Evolutionary conservation across 1,140 invertebrate species (phyloP).

Genomic region (Dreissena rostriformis): DNA sequence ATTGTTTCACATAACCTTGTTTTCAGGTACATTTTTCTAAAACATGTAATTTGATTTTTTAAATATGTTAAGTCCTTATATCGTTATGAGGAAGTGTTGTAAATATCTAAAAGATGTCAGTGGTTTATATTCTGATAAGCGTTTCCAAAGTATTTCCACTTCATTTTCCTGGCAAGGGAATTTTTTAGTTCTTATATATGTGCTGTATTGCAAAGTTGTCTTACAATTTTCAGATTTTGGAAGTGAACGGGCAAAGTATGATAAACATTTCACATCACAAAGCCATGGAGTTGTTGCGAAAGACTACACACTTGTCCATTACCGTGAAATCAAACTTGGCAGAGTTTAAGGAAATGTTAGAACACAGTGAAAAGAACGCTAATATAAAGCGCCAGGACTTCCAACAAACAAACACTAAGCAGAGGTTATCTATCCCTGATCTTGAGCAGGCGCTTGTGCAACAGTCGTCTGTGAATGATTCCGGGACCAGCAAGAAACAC

Average conservation of each 20-base stretch:
- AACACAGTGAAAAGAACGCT: constrained; percentile 77
- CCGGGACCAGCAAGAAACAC: constrained; percentile 14
- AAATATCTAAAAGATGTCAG: background rate
- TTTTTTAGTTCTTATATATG: background rate
- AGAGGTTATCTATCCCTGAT: constrained; percentile 79
- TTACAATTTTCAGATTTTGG: constrained; percentile 84
- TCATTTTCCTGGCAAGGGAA: background rate
- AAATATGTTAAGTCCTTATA: too few relatives aligned
- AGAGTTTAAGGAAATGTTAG: constrained; percentile 92
- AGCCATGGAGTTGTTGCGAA: constrained; percentile 95
- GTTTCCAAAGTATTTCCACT: constrained; percentile 1
- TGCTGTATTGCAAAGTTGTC: background rate
- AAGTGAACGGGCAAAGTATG: constrained; percentile 98
- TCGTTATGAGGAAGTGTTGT: too few relatives aligned
- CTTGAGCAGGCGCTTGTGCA: constrained; percentile 68
- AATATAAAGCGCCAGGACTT: constrained; percentile 55
- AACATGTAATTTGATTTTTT: too few relatives aligned
- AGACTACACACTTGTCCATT: constrained; percentile 97
- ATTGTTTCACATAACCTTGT: too few relatives aligned
- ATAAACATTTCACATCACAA: constrained; percentile 93
- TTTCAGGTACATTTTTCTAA: too few relatives aligned
- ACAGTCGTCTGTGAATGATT: constrained; percentile 6
- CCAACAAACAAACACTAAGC: constrained; percentile 82
- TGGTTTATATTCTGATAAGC: background rate
- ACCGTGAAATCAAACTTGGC: constrained; percentile 97